Percentiles rank a stretch among this genome's conserved stretches.
Conservation (phyloP, 2,797 vertebrate genomes). For the Brachyalestes nurse region DNA sequence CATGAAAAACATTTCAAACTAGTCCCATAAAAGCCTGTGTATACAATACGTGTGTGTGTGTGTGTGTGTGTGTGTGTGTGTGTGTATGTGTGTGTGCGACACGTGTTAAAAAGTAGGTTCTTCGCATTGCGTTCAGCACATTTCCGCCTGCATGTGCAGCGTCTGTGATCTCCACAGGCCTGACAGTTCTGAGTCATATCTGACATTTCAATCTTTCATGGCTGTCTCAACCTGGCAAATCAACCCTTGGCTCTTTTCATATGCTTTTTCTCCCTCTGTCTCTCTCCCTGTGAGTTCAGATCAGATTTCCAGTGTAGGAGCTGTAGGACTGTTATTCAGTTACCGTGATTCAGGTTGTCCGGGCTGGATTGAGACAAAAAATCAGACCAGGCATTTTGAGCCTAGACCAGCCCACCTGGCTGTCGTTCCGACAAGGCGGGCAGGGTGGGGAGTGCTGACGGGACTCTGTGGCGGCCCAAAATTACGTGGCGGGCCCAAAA, state of each 20-base stretch:
- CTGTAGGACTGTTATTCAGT: background rate
- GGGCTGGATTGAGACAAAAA: too few species aligned
- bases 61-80: too few species aligned
- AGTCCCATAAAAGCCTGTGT: constrained; percentile 24
- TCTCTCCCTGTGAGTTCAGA: constrained; percentile 10
- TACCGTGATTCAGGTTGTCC: background rate
- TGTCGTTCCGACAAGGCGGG: too few species aligned
- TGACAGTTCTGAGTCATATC: constrained; percentile 55
- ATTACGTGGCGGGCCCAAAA: too few species aligned
- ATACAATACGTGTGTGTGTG: background rate
- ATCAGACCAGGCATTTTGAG: too few species aligned
- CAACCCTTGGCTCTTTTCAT: constrained; percentile 45
- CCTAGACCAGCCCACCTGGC: too few species aligned
- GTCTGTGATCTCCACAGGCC: constrained; percentile 45
- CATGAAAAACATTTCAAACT: constrained; percentile 15
- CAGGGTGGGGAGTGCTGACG: too few species aligned
- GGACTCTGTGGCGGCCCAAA: too few species aligned
- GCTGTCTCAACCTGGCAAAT: constrained; percentile 42
- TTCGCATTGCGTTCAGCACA: constrained; percentile 9
- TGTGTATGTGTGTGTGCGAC: background rate
- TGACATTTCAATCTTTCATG: constrained; percentile 60
- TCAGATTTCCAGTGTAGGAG: background rate
- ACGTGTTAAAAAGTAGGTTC: constrained; percentile 13
- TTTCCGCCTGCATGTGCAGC: constrained; percentile 30
- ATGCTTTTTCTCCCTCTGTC: background rate